These are phyloP conservation scores for Phylloscopus collybita DNA, from an alignment of 2,797 vertebrate genomes.

Conservation along the genomic window DNA sequence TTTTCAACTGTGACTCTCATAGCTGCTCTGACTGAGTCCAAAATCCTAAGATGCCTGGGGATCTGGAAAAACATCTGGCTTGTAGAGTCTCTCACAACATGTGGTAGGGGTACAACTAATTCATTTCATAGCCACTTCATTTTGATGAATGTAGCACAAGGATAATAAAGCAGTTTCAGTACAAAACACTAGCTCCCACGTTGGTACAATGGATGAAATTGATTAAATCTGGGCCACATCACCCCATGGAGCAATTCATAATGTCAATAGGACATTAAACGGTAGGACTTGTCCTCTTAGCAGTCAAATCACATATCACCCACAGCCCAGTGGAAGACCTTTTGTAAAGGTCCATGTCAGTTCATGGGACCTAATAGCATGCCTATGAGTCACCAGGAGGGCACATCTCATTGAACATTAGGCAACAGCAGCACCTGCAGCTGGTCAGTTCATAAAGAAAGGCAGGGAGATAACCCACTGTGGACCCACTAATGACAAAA, in stretches of 20 bases:
- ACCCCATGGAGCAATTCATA: neutral
- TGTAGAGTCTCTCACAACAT: neutral
- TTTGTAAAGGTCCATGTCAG: neutral
- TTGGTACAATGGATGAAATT: neutral
- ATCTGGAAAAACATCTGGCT: neutral
- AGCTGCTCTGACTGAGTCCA: neutral
- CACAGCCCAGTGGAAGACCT: neutral
- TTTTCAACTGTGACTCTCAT: neutral
- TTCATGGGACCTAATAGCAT: neutral
- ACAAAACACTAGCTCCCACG: neutral
- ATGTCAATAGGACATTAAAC: neutral
- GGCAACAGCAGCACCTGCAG: neutral
- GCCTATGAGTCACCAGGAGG: neutral
- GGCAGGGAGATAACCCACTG: neutral
- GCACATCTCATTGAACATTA: neutral
- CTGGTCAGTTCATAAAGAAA: neutral
- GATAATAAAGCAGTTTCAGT: neutral
- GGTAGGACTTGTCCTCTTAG: neutral
- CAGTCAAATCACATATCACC: neutral
- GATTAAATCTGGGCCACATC: neutral
- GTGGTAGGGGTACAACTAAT: neutral
- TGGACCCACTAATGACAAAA: neutral
- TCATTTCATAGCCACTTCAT: slow-evolving; percentile 6
- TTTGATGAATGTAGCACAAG: neutral
- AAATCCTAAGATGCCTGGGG: neutral